Base-by-base conservation (phyloP, 2,888 invertebrate species). In the Cephus sareptanus region DNA sequence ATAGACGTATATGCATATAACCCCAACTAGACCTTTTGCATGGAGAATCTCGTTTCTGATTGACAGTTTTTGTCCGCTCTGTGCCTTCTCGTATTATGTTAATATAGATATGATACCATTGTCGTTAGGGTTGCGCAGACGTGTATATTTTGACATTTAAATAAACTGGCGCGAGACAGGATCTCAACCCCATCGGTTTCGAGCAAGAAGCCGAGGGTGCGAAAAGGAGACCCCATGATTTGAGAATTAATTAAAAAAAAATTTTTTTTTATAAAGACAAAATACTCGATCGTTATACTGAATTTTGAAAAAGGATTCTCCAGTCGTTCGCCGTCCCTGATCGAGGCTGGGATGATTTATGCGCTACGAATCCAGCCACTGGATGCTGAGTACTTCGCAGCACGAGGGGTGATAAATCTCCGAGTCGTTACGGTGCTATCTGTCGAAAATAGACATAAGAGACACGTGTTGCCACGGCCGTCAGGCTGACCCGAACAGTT, bases 81-180 rank as follows among this genome's bases (percentile, higher is more conserved):
- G 15, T 76, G 79, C 84, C 85, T 86, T 86, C 85, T 87, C 85
- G 85, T 83, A 87, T 88, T 91, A 91, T 91, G 91, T 84, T 91
- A 91, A 91, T 91, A 86, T 84, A 86, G 85, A 88, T 87, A 89
- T 89, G 89, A 91, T 90, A 91, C 83, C 82, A 84, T 85, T 86
- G 88, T 88, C 40, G 40, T 56, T 56, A 56, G 40, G 40, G 23
- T 23, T 80, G 81, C 79, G 83, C 84, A 83, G 81, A 81, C 86
- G 85, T 81, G 85, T 88, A 84, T 91, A 90, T 90, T 91, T 90
- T 91, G 91, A 90, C 91, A 90, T 90, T 91, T 87, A 88, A 89
- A 89, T 90, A 85, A 83, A 83, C 77, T 76, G 34, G 34, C 70
- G 79, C 40, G 40, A 56, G 23, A 56, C 40, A 23, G 40, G 40